Conservation (phyloP, 2,888 invertebrate species). For the Xestia xanthographa region DNA sequence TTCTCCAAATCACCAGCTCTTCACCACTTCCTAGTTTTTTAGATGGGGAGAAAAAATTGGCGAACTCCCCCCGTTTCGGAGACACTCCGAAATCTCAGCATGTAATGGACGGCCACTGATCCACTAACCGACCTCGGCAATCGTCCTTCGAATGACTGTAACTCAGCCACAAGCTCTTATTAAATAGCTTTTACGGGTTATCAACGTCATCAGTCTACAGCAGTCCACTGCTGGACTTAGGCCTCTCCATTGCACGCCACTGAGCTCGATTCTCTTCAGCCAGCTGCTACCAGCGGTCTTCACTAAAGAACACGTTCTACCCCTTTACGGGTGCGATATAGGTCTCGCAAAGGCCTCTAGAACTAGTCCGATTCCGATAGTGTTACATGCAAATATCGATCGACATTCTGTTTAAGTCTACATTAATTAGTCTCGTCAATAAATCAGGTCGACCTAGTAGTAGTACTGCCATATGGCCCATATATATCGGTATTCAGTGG, state of each 20-base stretch:
- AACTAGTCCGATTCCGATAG: neutral
- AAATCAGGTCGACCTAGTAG: constrained; percentile 10
- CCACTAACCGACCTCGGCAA: neutral
- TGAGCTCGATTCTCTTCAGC: too few relatives aligned
- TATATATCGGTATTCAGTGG: neutral
- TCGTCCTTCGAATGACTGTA: neutral
- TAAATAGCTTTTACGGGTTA: neutral
- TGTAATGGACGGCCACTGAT: neutral
- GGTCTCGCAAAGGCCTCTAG: neutral
- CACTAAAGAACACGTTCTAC: neutral
- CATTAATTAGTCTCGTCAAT: neutral
- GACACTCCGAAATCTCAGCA: neutral
- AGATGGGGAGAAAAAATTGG: neutral
- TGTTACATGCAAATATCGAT: constrained; percentile 21
- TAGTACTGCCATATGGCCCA: too few relatives aligned
- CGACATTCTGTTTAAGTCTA: constrained; percentile 7
- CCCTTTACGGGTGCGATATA: neutral
- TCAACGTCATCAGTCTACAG: neutral
- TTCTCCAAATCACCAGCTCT: neutral
- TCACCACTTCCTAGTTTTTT: neutral
- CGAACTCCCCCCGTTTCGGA: neutral
- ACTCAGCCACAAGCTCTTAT: neutral
- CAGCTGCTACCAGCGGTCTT: neutral
- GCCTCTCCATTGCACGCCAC: too few relatives aligned
- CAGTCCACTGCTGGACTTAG: too few relatives aligned